phyloP scores from a whole-genome alignment of 2,888 invertebrate species.

The Bombylius major region DNA sequence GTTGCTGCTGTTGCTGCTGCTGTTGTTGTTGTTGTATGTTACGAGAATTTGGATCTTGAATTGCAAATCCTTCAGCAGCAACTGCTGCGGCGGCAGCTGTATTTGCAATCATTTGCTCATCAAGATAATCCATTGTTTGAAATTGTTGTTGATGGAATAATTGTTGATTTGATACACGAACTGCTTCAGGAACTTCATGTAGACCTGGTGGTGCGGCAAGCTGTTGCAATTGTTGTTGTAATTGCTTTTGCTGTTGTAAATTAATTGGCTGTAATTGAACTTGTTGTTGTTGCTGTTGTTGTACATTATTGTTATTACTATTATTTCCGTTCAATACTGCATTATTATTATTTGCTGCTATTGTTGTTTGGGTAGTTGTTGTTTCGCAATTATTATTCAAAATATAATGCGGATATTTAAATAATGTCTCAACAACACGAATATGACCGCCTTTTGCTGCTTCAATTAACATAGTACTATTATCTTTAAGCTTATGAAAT shows the following conservation, averaged over 20 bases:
- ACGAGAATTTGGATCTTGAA: slow-evolving; percentile 29
- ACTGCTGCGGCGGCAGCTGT: slow-evolving; percentile 16
- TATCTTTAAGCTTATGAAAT: slow-evolving; percentile 94
- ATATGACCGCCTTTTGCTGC: slow-evolving; percentile 97
- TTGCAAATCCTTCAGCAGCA: slow-evolving; percentile 29
- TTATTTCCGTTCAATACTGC: background rate
- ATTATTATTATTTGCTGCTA: slow-evolving; percentile 19
- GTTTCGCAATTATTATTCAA: slow-evolving; percentile 43
- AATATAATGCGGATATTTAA: slow-evolving; percentile 87
- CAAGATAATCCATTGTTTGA: slow-evolving; percentile 25
- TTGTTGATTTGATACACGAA: slow-evolving; percentile 43
- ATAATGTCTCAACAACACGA: slow-evolving; percentile 81
- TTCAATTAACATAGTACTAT: slow-evolving; percentile 96
- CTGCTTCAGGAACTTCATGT: slow-evolving; percentile 48
- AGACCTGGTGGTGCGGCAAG: slow-evolving; percentile 38
- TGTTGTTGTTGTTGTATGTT: slow-evolving; percentile 13
- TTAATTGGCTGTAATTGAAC: slow-evolving; percentile 26
- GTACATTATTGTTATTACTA: slow-evolving; percentile 17
- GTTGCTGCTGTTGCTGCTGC: background rate
- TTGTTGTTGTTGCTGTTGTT: slow-evolving; percentile 32
- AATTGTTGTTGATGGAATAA: slow-evolving; percentile 33
- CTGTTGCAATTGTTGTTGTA: slow-evolving; percentile 37
- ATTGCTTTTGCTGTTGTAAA: slow-evolving; percentile 34
- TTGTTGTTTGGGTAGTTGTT: slow-evolving; percentile 19
- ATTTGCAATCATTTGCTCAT: slow-evolving; percentile 26